Conservation (phyloP, 2,888 invertebrate genomes). For the Polydesmus complanatus region DNA sequence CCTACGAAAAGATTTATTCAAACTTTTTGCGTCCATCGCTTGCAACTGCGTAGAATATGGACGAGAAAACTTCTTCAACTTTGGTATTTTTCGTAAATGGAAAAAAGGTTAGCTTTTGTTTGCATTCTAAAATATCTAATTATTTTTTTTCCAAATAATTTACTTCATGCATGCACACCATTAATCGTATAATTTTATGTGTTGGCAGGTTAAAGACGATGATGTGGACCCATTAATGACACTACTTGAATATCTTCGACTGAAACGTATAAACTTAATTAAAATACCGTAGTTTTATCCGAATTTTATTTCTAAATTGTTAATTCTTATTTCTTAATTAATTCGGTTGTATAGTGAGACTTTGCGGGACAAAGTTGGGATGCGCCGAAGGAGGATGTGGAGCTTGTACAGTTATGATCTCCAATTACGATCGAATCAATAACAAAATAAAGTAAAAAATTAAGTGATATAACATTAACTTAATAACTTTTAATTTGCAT, state of each 20-base stretch:
- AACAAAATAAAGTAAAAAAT: slow-evolving; percentile 28
- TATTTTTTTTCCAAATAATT: too few species aligned
- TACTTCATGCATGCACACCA: too few species aligned
- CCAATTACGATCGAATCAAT: slow-evolving; percentile 47
- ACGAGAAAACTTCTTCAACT: background rate
- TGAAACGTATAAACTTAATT: slow-evolving; percentile 40
- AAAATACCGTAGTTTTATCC: background rate
- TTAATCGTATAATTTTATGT: background rate
- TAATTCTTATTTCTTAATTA: background rate
- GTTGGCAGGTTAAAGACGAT: slow-evolving; percentile 51
- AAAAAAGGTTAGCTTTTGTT: slow-evolving; percentile 44
- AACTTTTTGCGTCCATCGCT: too few species aligned
- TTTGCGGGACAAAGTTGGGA: slow-evolving; percentile 80
- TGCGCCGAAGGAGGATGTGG: slow-evolving; percentile 93
- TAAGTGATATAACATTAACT: background rate
- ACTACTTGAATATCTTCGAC: slow-evolving; percentile 63
- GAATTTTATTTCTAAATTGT: too few species aligned
- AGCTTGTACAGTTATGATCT: slow-evolving; percentile 87
- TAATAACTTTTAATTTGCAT: background rate
- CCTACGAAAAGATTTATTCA: too few species aligned
- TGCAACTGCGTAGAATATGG: background rate
- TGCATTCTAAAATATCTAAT: background rate
- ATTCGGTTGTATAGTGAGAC: slow-evolving; percentile 48
- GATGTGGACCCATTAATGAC: slow-evolving; percentile 72
- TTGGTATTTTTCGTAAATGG: slow-evolving; percentile 49